phyloP scores from a whole-genome alignment of 2,888 invertebrate species.

The Caenorhabditis sulstoni region DNA sequence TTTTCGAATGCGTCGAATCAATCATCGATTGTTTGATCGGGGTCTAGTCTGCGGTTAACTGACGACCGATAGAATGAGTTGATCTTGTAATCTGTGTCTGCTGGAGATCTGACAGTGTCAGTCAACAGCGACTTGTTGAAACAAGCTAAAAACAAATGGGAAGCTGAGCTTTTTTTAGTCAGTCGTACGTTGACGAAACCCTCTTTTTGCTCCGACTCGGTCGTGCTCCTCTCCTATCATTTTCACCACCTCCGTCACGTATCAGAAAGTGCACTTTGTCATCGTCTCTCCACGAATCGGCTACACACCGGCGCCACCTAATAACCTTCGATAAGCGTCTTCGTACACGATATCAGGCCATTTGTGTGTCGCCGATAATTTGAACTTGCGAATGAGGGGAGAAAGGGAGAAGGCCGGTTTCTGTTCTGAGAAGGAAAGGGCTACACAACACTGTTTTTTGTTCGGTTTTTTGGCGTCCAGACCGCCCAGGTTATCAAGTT shows the following conservation, averaged over 20 bases:
- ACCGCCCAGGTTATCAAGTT: neutral
- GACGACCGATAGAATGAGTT: too few species aligned
- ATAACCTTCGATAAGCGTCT: constrained; percentile 19
- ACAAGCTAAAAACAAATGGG: too few species aligned
- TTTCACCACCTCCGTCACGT: constrained; percentile 13
- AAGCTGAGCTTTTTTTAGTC: too few species aligned
- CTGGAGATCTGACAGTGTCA: too few species aligned
- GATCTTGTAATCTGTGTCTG: too few species aligned
- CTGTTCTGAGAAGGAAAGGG: neutral
- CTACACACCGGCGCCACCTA: constrained; percentile 5
- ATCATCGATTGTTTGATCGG: neutral
- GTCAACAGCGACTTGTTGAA: too few species aligned
- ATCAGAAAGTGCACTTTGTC: constrained; percentile 25
- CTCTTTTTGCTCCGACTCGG: neutral
- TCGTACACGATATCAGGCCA: constrained; percentile 47
- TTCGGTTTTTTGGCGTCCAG: neutral
- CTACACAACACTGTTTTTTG: neutral
- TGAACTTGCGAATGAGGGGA: constrained; percentile 19
- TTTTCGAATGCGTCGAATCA: too few species aligned
- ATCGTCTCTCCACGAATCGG: constrained; percentile 22
- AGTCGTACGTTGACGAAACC: too few species aligned
- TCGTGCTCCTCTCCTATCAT: constrained; percentile 8
- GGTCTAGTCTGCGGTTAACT: too few species aligned
- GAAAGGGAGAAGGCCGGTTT: neutral
- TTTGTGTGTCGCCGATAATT: constrained; percentile 15